Base-by-base conservation (phyloP, 2,797 vertebrate species). In the Scomberomorus guttatus region DNA sequence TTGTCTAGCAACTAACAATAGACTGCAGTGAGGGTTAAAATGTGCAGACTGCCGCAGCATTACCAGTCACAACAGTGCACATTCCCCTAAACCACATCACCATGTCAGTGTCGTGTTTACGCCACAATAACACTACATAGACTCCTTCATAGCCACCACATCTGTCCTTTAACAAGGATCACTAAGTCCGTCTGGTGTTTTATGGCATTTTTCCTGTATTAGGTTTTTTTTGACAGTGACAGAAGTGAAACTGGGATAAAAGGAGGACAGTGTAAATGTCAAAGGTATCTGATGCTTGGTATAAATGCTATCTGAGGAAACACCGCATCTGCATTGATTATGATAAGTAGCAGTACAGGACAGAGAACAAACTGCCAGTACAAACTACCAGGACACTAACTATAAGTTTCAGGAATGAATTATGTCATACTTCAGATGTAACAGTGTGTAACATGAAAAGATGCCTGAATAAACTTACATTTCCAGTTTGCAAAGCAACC, bases 1-100 rank as follows among this genome's bases (percentile, higher is more conserved):
- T 91, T 92, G 91, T 93, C 71, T 75, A 37, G 51, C 6, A 54
- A 25, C 71, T 70, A 84, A 94, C 90, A 93, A 91, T 85, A 82
- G 87, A 37, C 78, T 59, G 78, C 82, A 85, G 89, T 83, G 84
- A 88, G 77, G 84, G 59, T 79, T 50, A 75, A 46, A 83, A 86
- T 84, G 86, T 76, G 79, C 79, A 67, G 65, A 77, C 68, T 44
- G 65, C 86, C 57, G 61, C 58, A 82, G 77, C 75, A 75, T 86
- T 77, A 80, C 85, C 77, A 68, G 73, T 82, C 86, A 78, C 77
- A 83, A 78, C 80, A 85, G 50, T 34, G 59, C 39, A 82, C 74
- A 86, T 90, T 85, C 85, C 86, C 75, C 66, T 68, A 14, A 76
- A 79, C 69, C 79, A 67, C 81, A 70, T 78, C 83, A 75, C 63